Evolutionary conservation across 2,888 invertebrate species (phyloP).

Genomic region (Incurvaria masculella): DNA sequence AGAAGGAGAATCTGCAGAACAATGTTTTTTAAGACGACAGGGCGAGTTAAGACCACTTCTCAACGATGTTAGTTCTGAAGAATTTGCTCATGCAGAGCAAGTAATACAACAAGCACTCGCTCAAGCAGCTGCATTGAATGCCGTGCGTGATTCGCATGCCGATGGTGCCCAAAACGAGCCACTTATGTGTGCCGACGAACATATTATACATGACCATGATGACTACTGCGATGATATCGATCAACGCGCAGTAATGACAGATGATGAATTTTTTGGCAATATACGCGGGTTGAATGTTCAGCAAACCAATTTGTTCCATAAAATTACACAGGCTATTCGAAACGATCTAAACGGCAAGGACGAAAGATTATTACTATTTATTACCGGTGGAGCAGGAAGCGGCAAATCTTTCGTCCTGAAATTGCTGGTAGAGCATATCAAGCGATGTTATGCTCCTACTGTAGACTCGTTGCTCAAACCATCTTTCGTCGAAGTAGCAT

Average conservation of each 20-base stretch:
- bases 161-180: background rate
- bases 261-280: slow-evolving; percentile 8
- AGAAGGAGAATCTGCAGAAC: background rate
- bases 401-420: background rate
- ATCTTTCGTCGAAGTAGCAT: background rate
- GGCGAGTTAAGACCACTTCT: background rate
- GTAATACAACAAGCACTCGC: slow-evolving; percentile 9
- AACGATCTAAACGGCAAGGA: background rate
- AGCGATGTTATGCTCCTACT: too few relatives aligned
- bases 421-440: background rate
- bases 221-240: background rate
- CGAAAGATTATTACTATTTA: background rate
- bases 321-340: background rate
- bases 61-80: slow-evolving; percentile 6
- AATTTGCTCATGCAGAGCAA: slow-evolving; percentile 7
- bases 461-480: too few relatives aligned
- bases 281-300: background rate
- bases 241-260: slow-evolving; percentile 7
- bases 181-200: background rate
- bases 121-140: slow-evolving; percentile 4
- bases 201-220: slow-evolving; percentile 6
- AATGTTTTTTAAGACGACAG: background rate
- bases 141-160: background rate
- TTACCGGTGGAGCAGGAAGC: background rate
- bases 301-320: background rate